A percentile compares a stretch with the other conserved stretches of the same genome.
Conservation (phyloP, 2,888 invertebrate species). For the Plusia festucae region DNA sequence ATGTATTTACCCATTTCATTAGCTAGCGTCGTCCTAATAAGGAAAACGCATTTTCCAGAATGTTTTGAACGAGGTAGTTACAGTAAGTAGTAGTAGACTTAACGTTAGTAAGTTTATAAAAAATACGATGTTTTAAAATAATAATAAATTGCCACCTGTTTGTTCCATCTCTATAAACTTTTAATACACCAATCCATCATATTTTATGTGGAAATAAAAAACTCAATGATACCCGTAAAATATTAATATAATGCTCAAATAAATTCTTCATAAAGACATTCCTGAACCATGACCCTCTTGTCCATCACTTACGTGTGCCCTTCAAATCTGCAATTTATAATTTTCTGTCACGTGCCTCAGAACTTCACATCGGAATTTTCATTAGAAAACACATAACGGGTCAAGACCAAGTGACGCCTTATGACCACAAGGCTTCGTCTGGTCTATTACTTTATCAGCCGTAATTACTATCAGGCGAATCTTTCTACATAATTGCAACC, state of each 20-base stretch:
- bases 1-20: background rate
- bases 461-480: slow-evolving; percentile 61
- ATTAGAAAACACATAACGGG: slow-evolving; percentile 69
- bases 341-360: slow-evolving; percentile 53
- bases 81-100: too few species aligned
- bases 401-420: slow-evolving; percentile 74
- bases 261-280: slow-evolving; percentile 11
- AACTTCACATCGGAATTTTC: slow-evolving; percentile 67
- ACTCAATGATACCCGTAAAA: background rate
- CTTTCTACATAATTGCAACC: slow-evolving; percentile 62
- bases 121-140: background rate
- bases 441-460: slow-evolving; percentile 68
- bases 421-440: slow-evolving; percentile 70
- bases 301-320: slow-evolving; percentile 19
- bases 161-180: background rate
- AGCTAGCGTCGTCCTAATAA: background rate
- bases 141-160: background rate
- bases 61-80: too few species aligned
- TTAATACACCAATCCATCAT: background rate
- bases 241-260: background rate
- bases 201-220: background rate
- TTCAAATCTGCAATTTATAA: slow-evolving; percentile 52
- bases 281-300: slow-evolving; percentile 12
- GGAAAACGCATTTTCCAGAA: background rate
- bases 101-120: too few species aligned